These are phyloP conservation scores for Chaetogeoica ovagalla DNA, from an alignment of 2,888 invertebrate species.

Conservation along the genomic window DNA sequence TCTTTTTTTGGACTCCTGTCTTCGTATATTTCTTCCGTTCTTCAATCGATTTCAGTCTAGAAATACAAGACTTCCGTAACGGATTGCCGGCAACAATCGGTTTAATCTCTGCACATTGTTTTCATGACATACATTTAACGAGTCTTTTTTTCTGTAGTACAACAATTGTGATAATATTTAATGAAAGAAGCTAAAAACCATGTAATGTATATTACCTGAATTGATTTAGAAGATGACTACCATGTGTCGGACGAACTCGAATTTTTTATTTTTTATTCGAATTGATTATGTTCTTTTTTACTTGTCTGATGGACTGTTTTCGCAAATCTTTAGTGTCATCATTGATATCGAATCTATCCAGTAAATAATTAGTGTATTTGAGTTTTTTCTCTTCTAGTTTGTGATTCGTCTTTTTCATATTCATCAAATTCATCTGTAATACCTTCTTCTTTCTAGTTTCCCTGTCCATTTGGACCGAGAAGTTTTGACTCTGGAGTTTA, in stretches of 20 bases:
- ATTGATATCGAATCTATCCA: slow-evolving; percentile 12
- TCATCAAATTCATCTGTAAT: slow-evolving; percentile 64
- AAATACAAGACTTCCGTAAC: neutral
- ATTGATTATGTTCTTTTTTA: slow-evolving; percentile 32
- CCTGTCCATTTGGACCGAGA: slow-evolving; percentile 70
- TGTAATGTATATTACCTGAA: neutral
- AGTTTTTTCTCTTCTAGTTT: slow-evolving; percentile 10
- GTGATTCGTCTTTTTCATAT: neutral
- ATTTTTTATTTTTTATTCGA: too few relatives aligned
- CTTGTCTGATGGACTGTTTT: slow-evolving; percentile 12
- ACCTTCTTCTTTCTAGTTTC: slow-evolving; percentile 74
- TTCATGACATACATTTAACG: neutral
- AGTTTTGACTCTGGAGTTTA: slow-evolving; percentile 73
- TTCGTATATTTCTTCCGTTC: neutral
- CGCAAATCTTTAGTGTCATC: slow-evolving; percentile 34
- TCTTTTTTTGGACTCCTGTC: too few relatives aligned
- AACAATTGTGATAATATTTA: too few relatives aligned
- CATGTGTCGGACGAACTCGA: neutral
- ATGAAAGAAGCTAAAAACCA: neutral
- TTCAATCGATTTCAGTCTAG: too few relatives aligned
- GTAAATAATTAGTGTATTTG: slow-evolving; percentile 16
- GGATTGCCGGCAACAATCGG: neutral
- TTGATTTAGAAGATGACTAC: neutral
- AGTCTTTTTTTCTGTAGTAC: neutral
- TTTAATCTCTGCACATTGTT: neutral